phyloP scores from a whole-genome alignment of 2,797 vertebrate species.

The Rousettus madagascariensis region DNA sequence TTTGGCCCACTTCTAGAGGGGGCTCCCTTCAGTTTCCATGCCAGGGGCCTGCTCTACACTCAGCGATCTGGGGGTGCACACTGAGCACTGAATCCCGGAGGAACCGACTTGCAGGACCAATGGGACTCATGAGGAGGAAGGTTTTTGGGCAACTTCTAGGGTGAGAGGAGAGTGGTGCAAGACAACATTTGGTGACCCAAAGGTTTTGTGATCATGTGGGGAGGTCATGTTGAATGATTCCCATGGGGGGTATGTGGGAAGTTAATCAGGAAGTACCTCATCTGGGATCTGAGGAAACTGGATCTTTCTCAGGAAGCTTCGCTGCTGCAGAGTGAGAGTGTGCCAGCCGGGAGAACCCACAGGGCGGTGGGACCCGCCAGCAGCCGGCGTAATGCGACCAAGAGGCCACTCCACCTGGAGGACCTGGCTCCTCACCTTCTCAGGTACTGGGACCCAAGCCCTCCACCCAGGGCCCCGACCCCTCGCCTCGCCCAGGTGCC shows the following conservation, averaged over 20 bases:
- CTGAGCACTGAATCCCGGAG: background rate
- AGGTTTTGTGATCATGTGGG: background rate
- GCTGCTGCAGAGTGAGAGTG: background rate
- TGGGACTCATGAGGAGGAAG: background rate
- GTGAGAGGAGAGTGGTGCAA: background rate
- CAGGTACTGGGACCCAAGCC: background rate
- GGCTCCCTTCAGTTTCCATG: background rate
- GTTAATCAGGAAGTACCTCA: background rate
- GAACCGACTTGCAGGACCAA: background rate
- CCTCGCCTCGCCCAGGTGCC: background rate
- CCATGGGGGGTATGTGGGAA: background rate
- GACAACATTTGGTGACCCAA: background rate
- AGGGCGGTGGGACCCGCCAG: background rate
- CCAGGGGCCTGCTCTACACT: background rate
- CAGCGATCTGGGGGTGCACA: background rate
- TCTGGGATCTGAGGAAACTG: background rate
- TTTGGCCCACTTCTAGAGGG: background rate
- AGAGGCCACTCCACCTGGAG: accelerated
- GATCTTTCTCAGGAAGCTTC: background rate
- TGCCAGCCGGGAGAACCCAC: too few relatives aligned
- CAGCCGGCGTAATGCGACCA: background rate
- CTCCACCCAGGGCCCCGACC: background rate
- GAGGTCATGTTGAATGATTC: background rate
- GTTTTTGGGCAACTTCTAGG: background rate
- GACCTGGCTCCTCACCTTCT: background rate